Base-by-base conservation (phyloP, 2,888 invertebrate species). In the Zootermopsis nevadensis region DNA sequence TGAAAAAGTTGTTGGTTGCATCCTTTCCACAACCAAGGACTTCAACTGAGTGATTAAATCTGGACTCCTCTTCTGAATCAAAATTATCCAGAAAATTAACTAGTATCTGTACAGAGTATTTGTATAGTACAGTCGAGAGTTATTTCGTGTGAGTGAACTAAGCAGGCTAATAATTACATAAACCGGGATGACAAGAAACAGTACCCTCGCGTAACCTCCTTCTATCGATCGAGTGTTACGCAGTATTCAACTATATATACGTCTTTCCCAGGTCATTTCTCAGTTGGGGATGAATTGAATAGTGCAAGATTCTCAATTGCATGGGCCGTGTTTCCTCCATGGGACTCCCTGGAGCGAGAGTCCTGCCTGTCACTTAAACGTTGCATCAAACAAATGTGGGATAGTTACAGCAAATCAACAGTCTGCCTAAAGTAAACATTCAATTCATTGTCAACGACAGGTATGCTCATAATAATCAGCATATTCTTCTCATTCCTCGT, bases 241-340 rank as follows among this genome's bases (percentile, higher is more conserved):
- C 33, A 69, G 15, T 69, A 67, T 27, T 67, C 24, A 27, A 27
- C 10, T 67, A 10, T 6, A 53, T 60, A 15, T 48, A 19, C 48
- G 60, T 15, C 27, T n/a, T 27, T 4, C 31, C 31, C 69, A 69
- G 67, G 33, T 24, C 69, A 69, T 69, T 69, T 22, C 33, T 69
- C 69, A 69, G 33, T 69, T 33, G 33, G 69, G 69, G 69, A 30
- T 69, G 33, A 19, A 33, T 12, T 69, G 31, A 69, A 69, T 15
- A 19, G 69, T 69, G 69, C 33, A 69, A 69, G 69, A 69, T 69
- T 30, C 69, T 27, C 69, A 69, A 33, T 33, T 69, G 33, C 69
- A 31, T 15, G 24, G 69, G 15, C 60, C 60, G 10, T n/a, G n/a
- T 31, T 69, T 69, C 69, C 69, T 15, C 15, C 2, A 22, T 22